Percentiles rank a stretch among this genome's conserved stretches.
phyloP scores from a whole-genome alignment of 2,888 invertebrate species.

The Stenodema calcarata region DNA sequence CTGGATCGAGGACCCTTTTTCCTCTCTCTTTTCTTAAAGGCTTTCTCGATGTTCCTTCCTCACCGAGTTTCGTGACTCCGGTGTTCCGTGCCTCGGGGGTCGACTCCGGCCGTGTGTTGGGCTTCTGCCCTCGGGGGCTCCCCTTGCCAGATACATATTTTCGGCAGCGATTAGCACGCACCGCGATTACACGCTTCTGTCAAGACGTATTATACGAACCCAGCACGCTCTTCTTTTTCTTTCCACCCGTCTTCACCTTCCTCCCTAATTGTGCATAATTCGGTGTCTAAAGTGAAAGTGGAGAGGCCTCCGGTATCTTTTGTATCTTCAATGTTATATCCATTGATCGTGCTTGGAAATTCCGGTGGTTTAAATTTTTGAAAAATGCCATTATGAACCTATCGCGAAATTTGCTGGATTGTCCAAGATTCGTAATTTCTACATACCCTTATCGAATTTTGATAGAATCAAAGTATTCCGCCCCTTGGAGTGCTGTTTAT shows the following conservation, averaged over 20 bases:
- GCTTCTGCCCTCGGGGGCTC: not conserved
- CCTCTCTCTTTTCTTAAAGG: no score
- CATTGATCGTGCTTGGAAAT: no score
- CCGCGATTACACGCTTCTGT: slow-evolving; percentile 10
- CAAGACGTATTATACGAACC: not conserved
- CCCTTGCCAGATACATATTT: slow-evolving; percentile 9
- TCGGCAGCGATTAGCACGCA: slow-evolving; percentile 32
- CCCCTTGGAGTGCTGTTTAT: no score
- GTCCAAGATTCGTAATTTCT: no score
- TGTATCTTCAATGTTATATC: no score
- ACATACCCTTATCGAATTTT: no score
- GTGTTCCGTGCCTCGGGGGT: not conserved
- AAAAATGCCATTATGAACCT: no score
- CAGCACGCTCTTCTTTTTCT: not conserved
- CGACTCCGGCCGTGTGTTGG: not conserved
- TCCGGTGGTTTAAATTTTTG: no score
- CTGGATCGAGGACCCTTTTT: no score
- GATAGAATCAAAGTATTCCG: no score
- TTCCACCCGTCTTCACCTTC: not conserved
- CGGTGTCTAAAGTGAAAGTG: not conserved
- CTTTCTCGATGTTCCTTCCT: not conserved
- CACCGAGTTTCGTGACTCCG: not conserved
- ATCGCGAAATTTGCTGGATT: no score
- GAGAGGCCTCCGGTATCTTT: not conserved
- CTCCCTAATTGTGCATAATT: not conserved